A percentile compares a stretch with the other conserved stretches of the same genome.
Conservation (phyloP, 2,113 vertebrate genomes). For the Candoia aspera region DNA sequence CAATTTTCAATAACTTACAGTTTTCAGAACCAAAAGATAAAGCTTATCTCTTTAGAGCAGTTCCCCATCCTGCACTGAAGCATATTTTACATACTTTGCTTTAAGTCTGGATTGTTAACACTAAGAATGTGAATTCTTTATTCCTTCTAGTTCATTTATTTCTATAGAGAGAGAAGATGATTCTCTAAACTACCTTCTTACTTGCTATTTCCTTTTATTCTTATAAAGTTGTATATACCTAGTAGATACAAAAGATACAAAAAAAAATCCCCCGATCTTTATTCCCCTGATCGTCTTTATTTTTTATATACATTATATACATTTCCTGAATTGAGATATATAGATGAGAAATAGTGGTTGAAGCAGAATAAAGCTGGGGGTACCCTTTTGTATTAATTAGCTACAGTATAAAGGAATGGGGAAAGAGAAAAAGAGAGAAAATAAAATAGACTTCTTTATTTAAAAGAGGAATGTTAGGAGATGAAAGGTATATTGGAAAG, state of each 20-base stretch:
- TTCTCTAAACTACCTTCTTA: background rate
- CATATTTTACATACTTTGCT: background rate
- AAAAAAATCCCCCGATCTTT: background rate
- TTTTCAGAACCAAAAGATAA: background rate
- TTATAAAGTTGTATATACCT: background rate
- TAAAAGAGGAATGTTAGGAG: slow-evolving; percentile 35
- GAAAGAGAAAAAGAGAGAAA: slow-evolving; percentile 10
- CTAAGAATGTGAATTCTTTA: background rate
- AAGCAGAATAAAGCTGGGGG: background rate
- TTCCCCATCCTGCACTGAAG: background rate
- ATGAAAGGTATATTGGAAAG: slow-evolving; percentile 53
- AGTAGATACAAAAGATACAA: background rate
- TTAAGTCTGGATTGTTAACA: background rate
- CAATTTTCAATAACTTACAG: background rate
- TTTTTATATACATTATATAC: background rate
- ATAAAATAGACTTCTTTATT: slow-evolving; percentile 39
- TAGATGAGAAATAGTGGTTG: background rate
- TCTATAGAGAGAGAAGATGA: background rate
- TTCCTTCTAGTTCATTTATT: background rate
- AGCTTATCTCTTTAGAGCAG: too few species aligned
- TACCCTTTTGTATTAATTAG: background rate
- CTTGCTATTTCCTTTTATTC: background rate
- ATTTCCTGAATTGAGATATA: background rate
- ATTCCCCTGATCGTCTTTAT: background rate
- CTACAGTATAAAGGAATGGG: slow-evolving; percentile 9